Conservation (phyloP, 2,797 vertebrate genomes). For the Phoxinus dragarum region DNA sequence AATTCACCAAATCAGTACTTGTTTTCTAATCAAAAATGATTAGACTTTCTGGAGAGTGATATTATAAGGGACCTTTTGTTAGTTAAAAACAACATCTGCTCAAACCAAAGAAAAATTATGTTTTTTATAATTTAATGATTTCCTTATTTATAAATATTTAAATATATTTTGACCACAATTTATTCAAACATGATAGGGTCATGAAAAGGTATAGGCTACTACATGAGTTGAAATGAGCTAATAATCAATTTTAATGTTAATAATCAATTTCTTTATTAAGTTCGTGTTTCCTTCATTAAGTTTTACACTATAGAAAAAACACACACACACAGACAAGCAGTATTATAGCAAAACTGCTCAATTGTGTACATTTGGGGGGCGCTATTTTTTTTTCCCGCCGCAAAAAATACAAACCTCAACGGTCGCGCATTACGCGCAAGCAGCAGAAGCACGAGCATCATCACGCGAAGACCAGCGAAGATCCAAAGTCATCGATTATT, state of each 20-base stretch:
- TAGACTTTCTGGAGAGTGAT: not conserved
- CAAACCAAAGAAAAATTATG: not conserved
- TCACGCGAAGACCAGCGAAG: not conserved
- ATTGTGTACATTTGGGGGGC: too few relatives aligned
- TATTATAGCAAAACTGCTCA: not conserved
- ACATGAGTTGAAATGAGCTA: not conserved
- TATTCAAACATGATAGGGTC: too few relatives aligned
- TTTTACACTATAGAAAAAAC: not conserved
- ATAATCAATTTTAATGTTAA: not conserved
- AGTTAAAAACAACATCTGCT: not conserved
- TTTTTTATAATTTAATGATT: not conserved
- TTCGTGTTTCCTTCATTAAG: too few relatives aligned
- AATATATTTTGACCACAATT: too few relatives aligned
- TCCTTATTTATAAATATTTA: not conserved
- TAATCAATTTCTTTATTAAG: not conserved
- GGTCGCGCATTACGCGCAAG: not conserved
- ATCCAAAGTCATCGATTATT: too few relatives aligned
- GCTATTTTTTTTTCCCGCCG: not conserved
- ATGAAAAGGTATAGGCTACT: not conserved
- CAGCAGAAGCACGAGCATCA: not conserved
- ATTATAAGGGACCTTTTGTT: not conserved
- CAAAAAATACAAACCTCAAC: not conserved
- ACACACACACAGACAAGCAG: too few relatives aligned
- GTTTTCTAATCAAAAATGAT: not conserved
- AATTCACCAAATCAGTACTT: not conserved